These are phyloP conservation scores for Idris sp. DNA, from an alignment of 1,140 invertebrate species.

Conservation along the genomic window DNA sequence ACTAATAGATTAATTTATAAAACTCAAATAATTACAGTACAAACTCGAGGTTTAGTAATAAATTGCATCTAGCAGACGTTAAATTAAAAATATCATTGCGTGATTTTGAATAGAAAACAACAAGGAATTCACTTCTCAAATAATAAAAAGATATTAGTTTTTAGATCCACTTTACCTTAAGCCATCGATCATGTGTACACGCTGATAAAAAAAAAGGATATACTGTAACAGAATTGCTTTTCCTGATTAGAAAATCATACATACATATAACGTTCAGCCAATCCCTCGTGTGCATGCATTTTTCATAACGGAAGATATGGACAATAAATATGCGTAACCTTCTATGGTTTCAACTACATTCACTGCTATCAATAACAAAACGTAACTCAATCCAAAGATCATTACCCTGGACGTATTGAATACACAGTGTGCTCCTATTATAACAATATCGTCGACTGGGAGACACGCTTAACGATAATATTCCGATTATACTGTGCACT, in stretches of 20 bases:
- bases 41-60: too few species aligned
- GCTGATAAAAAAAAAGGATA: too few species aligned
- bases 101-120: too few species aligned
- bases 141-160: too few species aligned
- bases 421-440: constrained; percentile 38
- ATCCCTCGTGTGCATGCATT: constrained; percentile 21
- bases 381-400: constrained; percentile 58
- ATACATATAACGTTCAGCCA: constrained; percentile 9
- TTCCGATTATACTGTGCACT: constrained; percentile 22
- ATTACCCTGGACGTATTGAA: constrained; percentile 38
- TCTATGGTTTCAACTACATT: constrained; percentile 50
- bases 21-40: too few species aligned
- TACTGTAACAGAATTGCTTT: neutral
- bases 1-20: too few species aligned
- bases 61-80: too few species aligned
- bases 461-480: constrained; percentile 29
- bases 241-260: constrained; percentile 18
- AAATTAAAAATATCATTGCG: too few species aligned
- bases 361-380: constrained; percentile 47
- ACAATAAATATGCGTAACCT: constrained; percentile 51
- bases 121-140: too few species aligned
- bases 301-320: constrained; percentile 26
- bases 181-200: too few species aligned
- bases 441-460: constrained; percentile 36
- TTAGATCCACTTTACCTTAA: too few species aligned